Percentiles rank a stretch among this genome's conserved stretches.
These are phyloP conservation scores for Andrena fulva DNA, from an alignment of 2,888 invertebrate species.

Conservation along the genomic window DNA sequence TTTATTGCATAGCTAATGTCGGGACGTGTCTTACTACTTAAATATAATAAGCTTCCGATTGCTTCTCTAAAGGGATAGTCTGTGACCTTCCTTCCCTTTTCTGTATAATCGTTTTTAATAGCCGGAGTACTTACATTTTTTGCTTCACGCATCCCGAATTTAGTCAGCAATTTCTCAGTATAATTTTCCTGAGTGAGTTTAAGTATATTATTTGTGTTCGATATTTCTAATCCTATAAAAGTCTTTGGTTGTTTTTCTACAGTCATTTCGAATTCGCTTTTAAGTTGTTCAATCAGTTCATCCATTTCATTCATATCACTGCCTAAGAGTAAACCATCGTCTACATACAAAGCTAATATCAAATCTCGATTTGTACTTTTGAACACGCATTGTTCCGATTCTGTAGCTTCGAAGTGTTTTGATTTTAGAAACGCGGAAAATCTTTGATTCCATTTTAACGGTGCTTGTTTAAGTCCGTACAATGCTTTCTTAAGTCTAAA, in stretches of 20 bases:
- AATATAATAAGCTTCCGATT: constrained; percentile 1
- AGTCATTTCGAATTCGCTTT: not conserved
- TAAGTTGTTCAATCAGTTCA: not conserved
- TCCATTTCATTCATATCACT: not conserved
- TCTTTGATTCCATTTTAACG: constrained; percentile 7
- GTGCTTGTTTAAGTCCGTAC: constrained; percentile 21
- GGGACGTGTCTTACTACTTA: not conserved
- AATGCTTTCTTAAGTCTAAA: constrained; percentile 8
- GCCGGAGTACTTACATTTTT: not conserved
- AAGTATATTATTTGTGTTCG: not conserved
- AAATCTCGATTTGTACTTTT: not conserved
- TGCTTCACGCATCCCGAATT: not conserved
- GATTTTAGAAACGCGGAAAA: constrained; percentile 2
- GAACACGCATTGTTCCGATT: constrained; percentile 8
- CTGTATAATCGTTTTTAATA: not conserved
- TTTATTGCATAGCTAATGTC: not conserved
- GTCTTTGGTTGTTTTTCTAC: not conserved
- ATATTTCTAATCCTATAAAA: not conserved
- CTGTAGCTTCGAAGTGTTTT: not conserved
- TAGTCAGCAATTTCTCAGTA: not conserved
- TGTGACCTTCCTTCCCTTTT: not conserved
- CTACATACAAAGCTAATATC: not conserved
- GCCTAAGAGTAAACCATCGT: not conserved
- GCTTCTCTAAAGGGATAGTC: not conserved
- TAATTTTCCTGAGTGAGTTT: not conserved